Evolutionary conservation across 2,113 vertebrate genomes (phyloP).

Genomic region (Brachyhypopomus gauderio): DNA sequence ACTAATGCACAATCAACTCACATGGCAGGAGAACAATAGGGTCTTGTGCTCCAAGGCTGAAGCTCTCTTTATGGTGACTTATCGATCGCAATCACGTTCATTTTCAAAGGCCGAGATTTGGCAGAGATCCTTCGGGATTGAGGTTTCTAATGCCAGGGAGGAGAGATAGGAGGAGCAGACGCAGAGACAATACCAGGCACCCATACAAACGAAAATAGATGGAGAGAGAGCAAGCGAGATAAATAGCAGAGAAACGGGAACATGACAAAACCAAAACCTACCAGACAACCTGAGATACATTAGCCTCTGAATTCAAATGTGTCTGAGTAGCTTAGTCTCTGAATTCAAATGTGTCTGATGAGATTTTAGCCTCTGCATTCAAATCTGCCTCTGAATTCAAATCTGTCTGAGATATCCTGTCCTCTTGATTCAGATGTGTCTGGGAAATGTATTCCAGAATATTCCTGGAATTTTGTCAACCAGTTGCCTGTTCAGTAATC

Average conservation of each 20-base stretch:
- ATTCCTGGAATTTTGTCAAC: conserved; percentile 65
- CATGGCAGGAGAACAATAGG: conserved; percentile 32
- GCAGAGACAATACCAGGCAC: conserved; percentile 15
- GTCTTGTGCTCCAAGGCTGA: conserved; percentile 36
- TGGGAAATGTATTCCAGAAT: conserved; percentile 28
- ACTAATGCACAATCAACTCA: conserved; percentile 36
- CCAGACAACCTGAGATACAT: conserved; percentile 51
- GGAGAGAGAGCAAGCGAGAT: conserved; percentile 33
- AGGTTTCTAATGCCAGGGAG: conserved; percentile 46
- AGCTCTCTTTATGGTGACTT: conserved; percentile 55
- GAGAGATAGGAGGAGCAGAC: conserved; percentile 22
- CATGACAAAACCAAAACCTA: conserved; percentile 16
- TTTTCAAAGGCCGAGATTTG: conserved; percentile 54
- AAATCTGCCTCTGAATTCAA: too few relatives aligned
- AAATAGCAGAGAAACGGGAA: not conserved
- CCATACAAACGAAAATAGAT: conserved; percentile 11
- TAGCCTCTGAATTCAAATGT: conserved; percentile 45
- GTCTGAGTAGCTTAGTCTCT: too few relatives aligned
- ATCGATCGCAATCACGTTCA: conserved; percentile 46
- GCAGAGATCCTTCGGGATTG: conserved; percentile 44
- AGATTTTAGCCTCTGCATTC: too few relatives aligned
- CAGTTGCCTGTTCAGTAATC: conserved; percentile 73
- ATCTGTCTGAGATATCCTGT: conserved; percentile 49
- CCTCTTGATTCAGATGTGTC: conserved; percentile 45
- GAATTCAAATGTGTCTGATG: too few relatives aligned